These are phyloP conservation scores for Solea solea DNA, from an alignment of 2,113 vertebrate genomes.

Conservation along the genomic window DNA sequence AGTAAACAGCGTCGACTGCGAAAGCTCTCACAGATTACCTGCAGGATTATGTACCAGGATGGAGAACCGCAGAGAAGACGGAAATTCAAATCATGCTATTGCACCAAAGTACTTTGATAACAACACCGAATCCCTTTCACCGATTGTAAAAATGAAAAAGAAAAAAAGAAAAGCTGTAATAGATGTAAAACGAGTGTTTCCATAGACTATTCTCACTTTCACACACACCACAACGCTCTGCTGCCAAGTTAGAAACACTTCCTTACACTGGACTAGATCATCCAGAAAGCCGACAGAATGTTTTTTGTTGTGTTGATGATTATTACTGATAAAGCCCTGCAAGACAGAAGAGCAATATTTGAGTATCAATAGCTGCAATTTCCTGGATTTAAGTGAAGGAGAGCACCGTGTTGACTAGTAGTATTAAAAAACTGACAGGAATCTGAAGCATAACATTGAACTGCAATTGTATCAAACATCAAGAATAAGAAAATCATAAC, in stretches of 20 bases:
- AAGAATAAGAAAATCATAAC: slow-evolving; percentile 76
- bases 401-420: slow-evolving; percentile 77
- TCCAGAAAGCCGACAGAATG: slow-evolving; percentile 49
- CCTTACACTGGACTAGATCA: slow-evolving; percentile 35
- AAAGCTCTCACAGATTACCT: slow-evolving; percentile 32
- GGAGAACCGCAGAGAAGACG: slow-evolving; percentile 46
- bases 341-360: slow-evolving; percentile 69
- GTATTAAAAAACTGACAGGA: slow-evolving; percentile 72
- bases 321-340: slow-evolving; percentile 58
- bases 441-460: slow-evolving; percentile 71
- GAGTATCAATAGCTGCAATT: slow-evolving; percentile 77
- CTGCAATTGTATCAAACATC: slow-evolving; percentile 77
- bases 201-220: slow-evolving; percentile 47
- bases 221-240: slow-evolving; percentile 37
- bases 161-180: slow-evolving; percentile 42
- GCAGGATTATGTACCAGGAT: slow-evolving; percentile 34
- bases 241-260: slow-evolving; percentile 18
- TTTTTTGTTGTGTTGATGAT: slow-evolving; percentile 40
- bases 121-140: slow-evolving; percentile 38
- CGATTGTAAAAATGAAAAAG: slow-evolving; percentile 36
- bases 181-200: not conserved
- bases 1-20: slow-evolving; percentile 64
- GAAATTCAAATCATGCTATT: slow-evolving; percentile 29
- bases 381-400: slow-evolving; percentile 84
- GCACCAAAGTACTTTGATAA: slow-evolving; percentile 41